Percentiles rank a stretch among this genome's conserved stretches.
Evolutionary conservation across 2,888 invertebrate species (phyloP).

Genomic region (Ceratothoa steindachneri): DNA sequence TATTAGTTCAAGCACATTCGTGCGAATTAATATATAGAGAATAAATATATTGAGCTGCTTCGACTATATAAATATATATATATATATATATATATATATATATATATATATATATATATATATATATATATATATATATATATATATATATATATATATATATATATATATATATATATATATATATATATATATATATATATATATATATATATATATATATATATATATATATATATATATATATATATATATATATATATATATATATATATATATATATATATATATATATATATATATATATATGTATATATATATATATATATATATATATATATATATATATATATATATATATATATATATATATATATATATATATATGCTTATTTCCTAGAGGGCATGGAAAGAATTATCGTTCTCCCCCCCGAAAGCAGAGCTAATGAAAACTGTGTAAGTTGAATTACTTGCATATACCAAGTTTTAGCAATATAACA

Average conservation of each 20-base stretch:
- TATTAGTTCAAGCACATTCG: no score
- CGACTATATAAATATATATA: slow-evolving; percentile 18
- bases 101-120: slow-evolving; percentile 18
- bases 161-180: slow-evolving; percentile 25
- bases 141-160: background rate
- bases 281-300: slow-evolving; percentile 7
- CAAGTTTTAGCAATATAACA: no score
- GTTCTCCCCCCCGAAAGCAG: no score
- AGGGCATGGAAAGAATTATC: no score
- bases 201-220: slow-evolving; percentile 22
- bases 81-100: slow-evolving; percentile 13
- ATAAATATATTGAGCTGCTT: background rate
- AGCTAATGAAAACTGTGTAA: no score
- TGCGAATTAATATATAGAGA: slow-evolving; percentile 13
- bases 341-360: background rate
- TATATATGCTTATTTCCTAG: no score
- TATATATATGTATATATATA: background rate
- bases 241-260: slow-evolving; percentile 19
- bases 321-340: background rate
- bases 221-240: slow-evolving; percentile 20
- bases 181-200: slow-evolving; percentile 20
- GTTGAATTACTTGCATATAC: no score
- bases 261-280: slow-evolving; percentile 19
- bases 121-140: slow-evolving; percentile 18
- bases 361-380: slow-evolving; percentile 15